Evolutionary conservation across 2,888 invertebrate species (phyloP).

Genomic region (Dioctria linearis): DNA sequence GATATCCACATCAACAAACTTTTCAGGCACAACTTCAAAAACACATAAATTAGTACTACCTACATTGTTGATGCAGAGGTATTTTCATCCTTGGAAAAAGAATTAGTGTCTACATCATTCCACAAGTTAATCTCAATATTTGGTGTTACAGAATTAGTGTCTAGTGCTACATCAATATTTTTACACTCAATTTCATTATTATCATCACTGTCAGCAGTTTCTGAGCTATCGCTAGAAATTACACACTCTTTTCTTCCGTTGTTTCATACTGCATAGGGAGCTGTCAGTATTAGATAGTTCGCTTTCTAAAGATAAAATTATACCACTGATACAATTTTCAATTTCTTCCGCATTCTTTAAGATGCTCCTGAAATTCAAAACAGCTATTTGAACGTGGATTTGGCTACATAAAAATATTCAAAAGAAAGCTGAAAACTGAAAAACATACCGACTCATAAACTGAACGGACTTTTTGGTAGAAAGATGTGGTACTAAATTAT

Average conservation of each 20-base stretch:
- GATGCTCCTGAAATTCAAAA: no score
- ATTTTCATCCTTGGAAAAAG: conserved; percentile 1
- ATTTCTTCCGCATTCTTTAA: no score
- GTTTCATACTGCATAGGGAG: no score
- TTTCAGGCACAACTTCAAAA: not conserved
- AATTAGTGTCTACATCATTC: conserved; percentile 11
- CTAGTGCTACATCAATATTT: not conserved
- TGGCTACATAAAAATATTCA: no score
- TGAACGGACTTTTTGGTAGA: not conserved
- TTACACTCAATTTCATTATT: conserved; percentile 11
- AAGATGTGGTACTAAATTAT: not conserved
- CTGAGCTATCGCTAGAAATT: conserved; percentile 2
- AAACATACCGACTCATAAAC: not conserved
- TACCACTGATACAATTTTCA: no score
- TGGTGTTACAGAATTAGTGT: not conserved
- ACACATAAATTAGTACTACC: not conserved
- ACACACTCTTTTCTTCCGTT: not conserved
- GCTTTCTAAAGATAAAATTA: no score
- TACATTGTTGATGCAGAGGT: not conserved
- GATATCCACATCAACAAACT: not conserved
- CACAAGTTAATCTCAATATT: conserved; percentile 15
- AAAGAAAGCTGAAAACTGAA: conserved; percentile 4
- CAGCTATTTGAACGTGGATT: no score
- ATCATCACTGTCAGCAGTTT: not conserved
- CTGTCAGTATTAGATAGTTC: no score